Conservation (phyloP, 2,797 vertebrate species). For the Sternarchorhynchus goeldii region DNA sequence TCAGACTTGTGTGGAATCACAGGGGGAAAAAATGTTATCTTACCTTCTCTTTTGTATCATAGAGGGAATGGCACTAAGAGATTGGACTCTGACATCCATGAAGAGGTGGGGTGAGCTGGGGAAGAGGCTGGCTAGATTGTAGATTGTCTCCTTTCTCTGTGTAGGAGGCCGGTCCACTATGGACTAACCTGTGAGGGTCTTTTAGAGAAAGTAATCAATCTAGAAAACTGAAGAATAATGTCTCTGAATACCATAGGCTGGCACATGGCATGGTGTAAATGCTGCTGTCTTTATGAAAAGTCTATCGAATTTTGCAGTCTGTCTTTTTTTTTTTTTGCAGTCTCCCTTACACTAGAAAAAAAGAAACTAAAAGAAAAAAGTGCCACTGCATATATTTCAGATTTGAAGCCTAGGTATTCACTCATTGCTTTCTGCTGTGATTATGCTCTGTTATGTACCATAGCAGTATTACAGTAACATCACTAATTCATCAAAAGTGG, state of each 20-base stretch:
- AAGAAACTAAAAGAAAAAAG: neutral
- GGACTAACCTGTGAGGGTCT: slow-evolving; percentile 65
- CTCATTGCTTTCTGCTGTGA: neutral
- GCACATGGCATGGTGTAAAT: slow-evolving; percentile 40
- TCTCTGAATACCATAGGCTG: slow-evolving; percentile 56
- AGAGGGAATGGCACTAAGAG: slow-evolving; percentile 50
- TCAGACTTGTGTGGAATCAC: slow-evolving; percentile 55
- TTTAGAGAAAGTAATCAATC: slow-evolving; percentile 68
- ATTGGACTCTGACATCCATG: slow-evolving; percentile 44
- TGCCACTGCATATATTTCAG: neutral
- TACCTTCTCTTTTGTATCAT: slow-evolving; percentile 35
- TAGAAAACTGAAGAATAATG: slow-evolving; percentile 67
- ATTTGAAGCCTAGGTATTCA: neutral
- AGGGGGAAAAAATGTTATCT: slow-evolving; percentile 56
- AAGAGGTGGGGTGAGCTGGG: slow-evolving; percentile 55
- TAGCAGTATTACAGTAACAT: neutral
- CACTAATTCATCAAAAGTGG: neutral
- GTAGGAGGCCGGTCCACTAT: slow-evolving; percentile 72
- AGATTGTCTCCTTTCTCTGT: slow-evolving; percentile 66
- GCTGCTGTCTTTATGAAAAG: slow-evolving; percentile 29
- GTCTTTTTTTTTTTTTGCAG: neutral
- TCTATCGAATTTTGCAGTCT: slow-evolving; percentile 27
- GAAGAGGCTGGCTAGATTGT: slow-evolving; percentile 51
- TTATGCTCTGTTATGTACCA: neutral
- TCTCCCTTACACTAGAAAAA: neutral